Base-by-base conservation (phyloP, 2,888 invertebrate genomes). In the Drosophila cyrtoloma region DNA sequence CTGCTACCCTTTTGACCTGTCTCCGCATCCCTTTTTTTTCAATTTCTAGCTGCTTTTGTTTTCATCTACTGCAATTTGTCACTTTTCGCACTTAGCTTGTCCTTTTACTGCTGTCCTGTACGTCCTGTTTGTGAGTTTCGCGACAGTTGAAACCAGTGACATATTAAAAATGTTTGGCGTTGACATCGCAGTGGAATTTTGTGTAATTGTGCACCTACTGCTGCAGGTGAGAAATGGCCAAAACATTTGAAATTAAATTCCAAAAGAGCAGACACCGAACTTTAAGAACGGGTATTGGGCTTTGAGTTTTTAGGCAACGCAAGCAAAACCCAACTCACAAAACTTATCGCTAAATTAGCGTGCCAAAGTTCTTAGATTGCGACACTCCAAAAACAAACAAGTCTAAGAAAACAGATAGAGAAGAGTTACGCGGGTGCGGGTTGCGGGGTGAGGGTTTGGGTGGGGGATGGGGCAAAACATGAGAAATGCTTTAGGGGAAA, bases 341-440 rank as follows among this genome's bases (percentile, higher is more conserved):
- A 78, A 76, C 77, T 79, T 86, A 84, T 71, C 81, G 77, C 79
- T 79, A 84, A 89, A 86, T 89, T 84, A 84, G 80, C 85, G 74
- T 78, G 71, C 63, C 75, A 77, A 76, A 86, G 77, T 77, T 72
- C 60, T 55, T 53, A 74, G 76, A 81, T 80, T 83, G 78, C 75
- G 80, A 83, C 78, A 81, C 70, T 61, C 61, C 42, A 39, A 55
- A 28, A 52, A 52, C 53, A 68, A 59, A 58, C 63, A 33, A 33
- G 19, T 50, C 30, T 14, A 26, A 22, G n/a, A 42, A 62, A 30
- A 28, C 44, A 12, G 33, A 16, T 14, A 10, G 39, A 16, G 37
- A n/a, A 32, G 47, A 47, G 52, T 50, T 57, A 5, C 2, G 2
- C 19, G 22, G 47, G 47, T 42, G n/a, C 0, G 47, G 9, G 5